Base-by-base conservation (phyloP, 1,140 invertebrate species). In the Psilanteris sp. region DNA sequence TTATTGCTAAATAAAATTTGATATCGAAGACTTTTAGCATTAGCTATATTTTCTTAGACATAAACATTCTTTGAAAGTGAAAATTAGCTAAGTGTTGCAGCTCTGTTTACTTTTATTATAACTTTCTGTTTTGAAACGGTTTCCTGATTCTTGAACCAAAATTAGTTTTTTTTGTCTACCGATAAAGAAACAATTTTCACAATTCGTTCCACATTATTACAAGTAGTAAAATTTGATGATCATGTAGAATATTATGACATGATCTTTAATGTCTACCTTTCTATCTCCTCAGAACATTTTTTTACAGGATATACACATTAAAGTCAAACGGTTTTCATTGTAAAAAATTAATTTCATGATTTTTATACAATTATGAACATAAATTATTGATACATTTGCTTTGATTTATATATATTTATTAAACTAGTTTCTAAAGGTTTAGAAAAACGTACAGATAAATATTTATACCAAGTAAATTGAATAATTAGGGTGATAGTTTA, bases 191-290 rank as follows among this genome's bases (percentile, higher is more conserved):
- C 4, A 26, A 36, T 54, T 44, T 52, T 34, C 14, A 52, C 29
- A 27, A 52, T 54, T 66, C 16, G 27, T 66, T 66, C 37, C 22
- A 66, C 18, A 36, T 43, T 66, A 66, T 66, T 66, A 66, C 11
- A 44, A 32, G 18, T 34, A 34, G 46, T 52, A 52, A 66, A 52
- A 34, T 66, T 43, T 27, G 46, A 52, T 50, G 34, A 13, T 62
- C 32, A 50, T 20, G 43, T 39, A 15, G n/a, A 62, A 31, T 22
- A 31, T 57, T 57, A 22, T 57, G 29, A 55, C 41, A 41, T 26
- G 7, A 59, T 39, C 11, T 61, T 36, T 46, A 61, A 36, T 61
- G 7, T 11, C 27, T 20, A 27, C 41, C 41, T 44, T 46, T 61
- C 31, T 46, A 34, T 18, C 15, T 46, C 13, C 16, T 26, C 13